Evolutionary conservation across 2,113 vertebrate genomes (phyloP).

Genomic region (Damaliscus lunatus): DNA sequence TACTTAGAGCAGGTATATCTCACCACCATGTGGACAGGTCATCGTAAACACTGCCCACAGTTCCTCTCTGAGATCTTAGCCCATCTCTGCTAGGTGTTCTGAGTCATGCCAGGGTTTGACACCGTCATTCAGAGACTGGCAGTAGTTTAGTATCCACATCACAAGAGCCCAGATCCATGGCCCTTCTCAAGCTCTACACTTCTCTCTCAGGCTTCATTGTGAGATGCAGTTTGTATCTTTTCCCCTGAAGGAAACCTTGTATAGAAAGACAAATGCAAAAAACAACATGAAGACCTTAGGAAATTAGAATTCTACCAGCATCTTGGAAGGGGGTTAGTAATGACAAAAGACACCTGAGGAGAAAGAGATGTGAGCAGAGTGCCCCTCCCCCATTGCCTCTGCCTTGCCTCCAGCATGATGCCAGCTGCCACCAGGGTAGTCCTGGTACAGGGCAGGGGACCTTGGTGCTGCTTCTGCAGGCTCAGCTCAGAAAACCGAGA

Average conservation of each 20-base stretch:
- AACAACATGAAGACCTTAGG: background rate
- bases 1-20: background rate
- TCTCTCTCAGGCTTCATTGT: background rate
- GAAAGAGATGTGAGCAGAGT: too few species aligned
- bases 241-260: background rate
- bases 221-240: background rate
- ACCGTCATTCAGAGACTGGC: background rate
- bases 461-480: background rate
- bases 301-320: background rate
- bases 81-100: rapidly evolving
- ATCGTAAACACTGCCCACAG: background rate
- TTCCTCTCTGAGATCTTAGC: background rate
- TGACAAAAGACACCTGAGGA: background rate
- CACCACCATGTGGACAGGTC: background rate
- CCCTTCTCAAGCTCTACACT: background rate
- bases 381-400: background rate
- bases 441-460: background rate
- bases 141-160: background rate
- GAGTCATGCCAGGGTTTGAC: background rate
- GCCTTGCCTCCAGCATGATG: background rate
- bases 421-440: background rate
- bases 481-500: background rate
- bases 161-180: background rate
- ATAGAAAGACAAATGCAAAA: background rate
- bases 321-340: background rate